Conservation (phyloP, 2,888 invertebrate genomes). For the Caenorhabditis japonica region DNA sequence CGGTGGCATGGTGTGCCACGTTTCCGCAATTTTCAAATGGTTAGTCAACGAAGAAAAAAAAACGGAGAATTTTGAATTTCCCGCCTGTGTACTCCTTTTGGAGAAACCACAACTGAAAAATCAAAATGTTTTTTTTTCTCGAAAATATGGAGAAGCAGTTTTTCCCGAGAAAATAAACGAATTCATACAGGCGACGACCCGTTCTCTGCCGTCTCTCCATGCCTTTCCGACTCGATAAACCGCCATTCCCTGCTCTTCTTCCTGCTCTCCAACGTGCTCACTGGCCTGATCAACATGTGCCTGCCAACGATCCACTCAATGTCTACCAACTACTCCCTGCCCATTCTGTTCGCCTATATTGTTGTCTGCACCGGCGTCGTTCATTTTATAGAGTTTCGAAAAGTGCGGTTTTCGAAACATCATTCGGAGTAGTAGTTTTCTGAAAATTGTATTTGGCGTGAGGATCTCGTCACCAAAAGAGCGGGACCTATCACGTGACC, state of each 20-base stretch:
- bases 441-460: too few species aligned
- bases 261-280: constrained; percentile 86
- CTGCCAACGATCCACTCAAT: constrained; percentile 6
- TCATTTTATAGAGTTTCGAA: constrained; percentile 41
- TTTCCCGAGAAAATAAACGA: too few species aligned
- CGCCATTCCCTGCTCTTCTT: constrained; percentile 85
- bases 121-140: not conserved
- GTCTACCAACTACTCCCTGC: constrained; percentile 11
- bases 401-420: constrained; percentile 21
- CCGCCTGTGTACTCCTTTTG: not conserved
- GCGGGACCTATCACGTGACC: too few species aligned
- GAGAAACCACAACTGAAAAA: constrained; percentile 19
- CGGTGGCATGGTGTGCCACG: constrained; percentile 58
- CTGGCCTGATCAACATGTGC: constrained; percentile 81
- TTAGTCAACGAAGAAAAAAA: constrained; percentile 11
- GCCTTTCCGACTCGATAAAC: constrained; percentile 65
- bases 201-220: constrained; percentile 61
- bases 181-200: constrained; percentile 66
- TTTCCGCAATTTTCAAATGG: constrained; percentile 63
- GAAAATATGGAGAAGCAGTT: too few species aligned
- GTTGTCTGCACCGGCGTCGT: constrained; percentile 8
- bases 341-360: constrained; percentile 23
- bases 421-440: constrained; percentile 31
- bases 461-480: too few species aligned
- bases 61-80: not conserved